Evolutionary conservation across 2,113 vertebrate genomes (phyloP).

Genomic region (Columbina picui): DNA sequence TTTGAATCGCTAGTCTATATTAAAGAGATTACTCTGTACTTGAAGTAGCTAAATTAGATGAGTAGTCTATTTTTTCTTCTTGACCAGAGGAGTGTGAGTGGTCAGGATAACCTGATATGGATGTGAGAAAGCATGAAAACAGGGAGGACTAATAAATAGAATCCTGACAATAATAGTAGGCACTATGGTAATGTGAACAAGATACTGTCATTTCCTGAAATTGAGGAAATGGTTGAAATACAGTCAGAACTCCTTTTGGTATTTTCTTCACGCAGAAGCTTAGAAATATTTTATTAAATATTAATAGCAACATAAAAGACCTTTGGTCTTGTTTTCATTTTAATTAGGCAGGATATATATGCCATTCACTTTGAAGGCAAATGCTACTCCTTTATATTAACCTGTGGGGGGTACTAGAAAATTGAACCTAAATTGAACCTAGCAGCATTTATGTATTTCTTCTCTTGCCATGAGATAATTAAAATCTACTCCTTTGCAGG

Average conservation of each 20-base stretch:
- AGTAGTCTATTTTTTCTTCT: not conserved
- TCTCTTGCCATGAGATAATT: constrained; percentile 31
- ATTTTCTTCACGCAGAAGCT: constrained; percentile 37
- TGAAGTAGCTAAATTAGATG: not conserved
- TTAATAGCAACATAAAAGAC: constrained; percentile 62
- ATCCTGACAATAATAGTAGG: not conserved
- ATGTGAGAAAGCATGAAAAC: not conserved
- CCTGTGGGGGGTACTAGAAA: constrained; percentile 59
- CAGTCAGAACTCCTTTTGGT: not conserved
- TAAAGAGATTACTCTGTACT: not conserved
- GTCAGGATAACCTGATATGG: not conserved
- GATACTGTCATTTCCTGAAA: constrained; percentile 8
- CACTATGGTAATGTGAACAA: not conserved
- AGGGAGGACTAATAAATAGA: not conserved
- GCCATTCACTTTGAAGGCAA: constrained; percentile 67
- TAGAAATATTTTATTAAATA: constrained; percentile 68
- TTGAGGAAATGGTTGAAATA: not conserved
- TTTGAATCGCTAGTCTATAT: not conserved
- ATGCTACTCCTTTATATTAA: constrained; percentile 53
- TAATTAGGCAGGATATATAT: constrained; percentile 56
- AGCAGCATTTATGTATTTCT: constrained; percentile 46
- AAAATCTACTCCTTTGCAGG: not conserved
- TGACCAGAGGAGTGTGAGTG: not conserved
- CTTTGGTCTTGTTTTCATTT: constrained; percentile 63
- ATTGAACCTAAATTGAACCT: constrained; percentile 48